Percentiles rank a stretch among this genome's conserved stretches.
phyloP scores from a whole-genome alignment of 1,140 invertebrate species.

The Lepidurus couesii region DNA sequence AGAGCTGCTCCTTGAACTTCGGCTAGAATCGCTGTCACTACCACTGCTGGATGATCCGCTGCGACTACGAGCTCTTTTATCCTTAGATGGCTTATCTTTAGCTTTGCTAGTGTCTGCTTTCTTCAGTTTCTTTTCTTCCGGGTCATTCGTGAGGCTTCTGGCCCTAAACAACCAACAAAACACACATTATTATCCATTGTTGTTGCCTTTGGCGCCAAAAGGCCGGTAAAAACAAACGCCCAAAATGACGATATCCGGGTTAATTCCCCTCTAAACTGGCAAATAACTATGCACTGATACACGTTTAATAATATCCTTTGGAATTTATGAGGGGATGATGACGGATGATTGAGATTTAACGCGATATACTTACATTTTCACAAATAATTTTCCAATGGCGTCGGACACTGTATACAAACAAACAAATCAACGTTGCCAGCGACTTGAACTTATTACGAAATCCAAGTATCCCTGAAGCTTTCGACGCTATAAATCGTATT shows the following conservation, averaged over 20 bases:
- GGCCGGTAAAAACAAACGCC: background rate
- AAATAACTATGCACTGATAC: no score
- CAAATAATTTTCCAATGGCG: background rate
- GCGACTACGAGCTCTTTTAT: constrained; percentile 57
- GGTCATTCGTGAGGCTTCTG: background rate
- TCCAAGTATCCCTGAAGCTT: background rate
- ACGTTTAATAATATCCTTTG: background rate
- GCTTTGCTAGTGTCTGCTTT: constrained; percentile 56
- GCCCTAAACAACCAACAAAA: background rate
- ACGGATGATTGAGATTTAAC: background rate
- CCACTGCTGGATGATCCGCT: constrained; percentile 65
- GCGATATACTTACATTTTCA: background rate
- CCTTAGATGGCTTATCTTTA: constrained; percentile 56
- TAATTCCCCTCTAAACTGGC: no score
- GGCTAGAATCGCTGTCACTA: constrained; percentile 60
- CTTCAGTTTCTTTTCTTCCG: background rate
- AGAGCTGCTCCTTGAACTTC: constrained; percentile 59
- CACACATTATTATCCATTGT: background rate
- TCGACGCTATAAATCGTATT: background rate
- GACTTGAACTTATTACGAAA: no score
- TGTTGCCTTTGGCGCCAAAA: constrained; percentile 9
- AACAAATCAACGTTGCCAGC: background rate
- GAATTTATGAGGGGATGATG: background rate
- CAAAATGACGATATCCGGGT: background rate
- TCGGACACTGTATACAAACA: background rate